Conservation (phyloP, 1,140 invertebrate species). For the Andricus grossulariae region DNA sequence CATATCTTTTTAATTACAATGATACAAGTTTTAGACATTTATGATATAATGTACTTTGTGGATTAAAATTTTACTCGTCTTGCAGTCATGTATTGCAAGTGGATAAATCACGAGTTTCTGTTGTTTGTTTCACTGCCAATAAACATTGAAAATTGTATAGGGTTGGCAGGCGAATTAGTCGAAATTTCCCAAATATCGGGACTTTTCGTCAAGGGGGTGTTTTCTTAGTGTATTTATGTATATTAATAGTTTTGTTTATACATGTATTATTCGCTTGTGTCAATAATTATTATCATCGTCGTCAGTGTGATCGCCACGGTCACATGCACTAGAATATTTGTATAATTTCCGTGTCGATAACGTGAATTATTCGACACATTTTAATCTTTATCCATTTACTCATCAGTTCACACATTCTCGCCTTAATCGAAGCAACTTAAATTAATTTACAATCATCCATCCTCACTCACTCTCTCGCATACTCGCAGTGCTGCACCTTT, state of each 20-base stretch:
- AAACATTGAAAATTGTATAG: constrained; percentile 25
- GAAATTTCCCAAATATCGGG: constrained; percentile 23
- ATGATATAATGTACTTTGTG: constrained; percentile 68
- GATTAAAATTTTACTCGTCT: constrained; percentile 64
- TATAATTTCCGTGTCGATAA: constrained; percentile 53
- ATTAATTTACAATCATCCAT: constrained; percentile 42
- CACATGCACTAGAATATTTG: constrained; percentile 54
- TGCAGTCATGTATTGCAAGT: constrained; percentile 55
- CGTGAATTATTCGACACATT: constrained; percentile 58
- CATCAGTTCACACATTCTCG: background rate
- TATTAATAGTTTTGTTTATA: constrained; percentile 46
- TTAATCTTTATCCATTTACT: constrained; percentile 47
- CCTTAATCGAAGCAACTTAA: constrained; percentile 20
- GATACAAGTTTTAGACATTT: constrained; percentile 71
- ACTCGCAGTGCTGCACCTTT: constrained; percentile 33
- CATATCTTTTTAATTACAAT: constrained; percentile 69
- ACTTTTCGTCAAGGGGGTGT: constrained; percentile 3
- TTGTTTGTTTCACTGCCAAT: constrained; percentile 25
- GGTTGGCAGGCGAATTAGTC: constrained; percentile 15
- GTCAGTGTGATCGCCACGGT: constrained; percentile 42
- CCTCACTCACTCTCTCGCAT: constrained; percentile 37
- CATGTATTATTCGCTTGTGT: constrained; percentile 45
- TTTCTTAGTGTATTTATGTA: background rate
- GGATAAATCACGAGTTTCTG: constrained; percentile 42
- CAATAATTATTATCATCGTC: constrained; percentile 55